Percentiles rank a stretch among this genome's conserved stretches.
Evolutionary conservation across 92 coral and sea anemone genomes (phyloP).

Genomic region (Umimayanthus chanpuru): DNA sequence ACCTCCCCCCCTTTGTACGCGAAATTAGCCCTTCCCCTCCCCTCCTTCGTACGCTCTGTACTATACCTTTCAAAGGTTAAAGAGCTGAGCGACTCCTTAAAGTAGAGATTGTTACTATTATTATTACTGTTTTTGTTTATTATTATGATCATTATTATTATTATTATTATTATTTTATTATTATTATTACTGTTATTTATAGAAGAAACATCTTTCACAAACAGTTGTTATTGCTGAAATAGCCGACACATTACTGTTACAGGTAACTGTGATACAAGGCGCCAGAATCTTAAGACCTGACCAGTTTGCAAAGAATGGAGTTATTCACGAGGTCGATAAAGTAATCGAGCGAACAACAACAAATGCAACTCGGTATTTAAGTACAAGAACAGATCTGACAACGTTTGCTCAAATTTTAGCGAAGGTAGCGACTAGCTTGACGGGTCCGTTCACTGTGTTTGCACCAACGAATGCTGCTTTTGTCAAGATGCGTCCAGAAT

Average conservation of each 20-base stretch:
- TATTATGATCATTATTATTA: too few relatives aligned
- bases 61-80: too few relatives aligned
- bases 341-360: slow-evolving; percentile 42
- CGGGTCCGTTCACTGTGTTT: slow-evolving; percentile 47
- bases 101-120: too few relatives aligned
- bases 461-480: slow-evolving; percentile 46
- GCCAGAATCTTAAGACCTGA: slow-evolving; percentile 23
- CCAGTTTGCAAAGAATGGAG: slow-evolving; percentile 38
- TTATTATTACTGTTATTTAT: too few relatives aligned
- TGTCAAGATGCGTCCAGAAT: slow-evolving; percentile 1
- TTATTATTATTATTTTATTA: too few relatives aligned
- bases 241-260: background rate
- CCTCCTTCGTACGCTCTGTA: too few relatives aligned
- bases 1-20: too few relatives aligned
- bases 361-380: slow-evolving; percentile 20
- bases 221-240: too few relatives aligned
- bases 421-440: slow-evolving; percentile 32
- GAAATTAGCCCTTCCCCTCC: too few relatives aligned
- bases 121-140: too few relatives aligned
- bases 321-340: slow-evolving; percentile 45
- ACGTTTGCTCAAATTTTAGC: slow-evolving; percentile 8
- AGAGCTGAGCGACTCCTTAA: too few relatives aligned
- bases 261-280: slow-evolving; percentile 22
- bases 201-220: too few relatives aligned
- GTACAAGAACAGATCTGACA: slow-evolving; percentile 12